Conservation (phyloP, 2,113 vertebrate species). For the Capricornis sumatraensis region DNA sequence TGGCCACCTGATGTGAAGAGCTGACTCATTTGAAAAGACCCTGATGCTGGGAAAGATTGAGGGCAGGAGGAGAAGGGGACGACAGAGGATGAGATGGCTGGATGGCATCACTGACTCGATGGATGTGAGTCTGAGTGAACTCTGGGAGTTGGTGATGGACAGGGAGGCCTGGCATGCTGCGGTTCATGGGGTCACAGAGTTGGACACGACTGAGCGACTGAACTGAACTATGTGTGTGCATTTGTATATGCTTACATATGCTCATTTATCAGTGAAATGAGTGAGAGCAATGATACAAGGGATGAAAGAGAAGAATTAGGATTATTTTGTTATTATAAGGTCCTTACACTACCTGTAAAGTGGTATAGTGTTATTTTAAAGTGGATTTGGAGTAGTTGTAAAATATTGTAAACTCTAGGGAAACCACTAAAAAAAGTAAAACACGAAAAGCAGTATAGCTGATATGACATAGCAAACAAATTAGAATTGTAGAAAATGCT, state of each 20-base stretch:
- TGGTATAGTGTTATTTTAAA: not conserved
- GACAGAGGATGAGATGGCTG: not conserved
- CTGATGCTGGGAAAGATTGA: no score
- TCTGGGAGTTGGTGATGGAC: not conserved
- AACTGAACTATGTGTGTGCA: not conserved
- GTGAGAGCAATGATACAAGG: not conserved
- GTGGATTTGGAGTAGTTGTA: not conserved
- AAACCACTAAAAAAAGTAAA: not conserved
- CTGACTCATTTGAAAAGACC: no score
- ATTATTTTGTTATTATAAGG: not conserved
- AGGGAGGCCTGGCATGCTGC: fast-evolving
- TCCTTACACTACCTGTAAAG: not conserved
- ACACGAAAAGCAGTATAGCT: not conserved
- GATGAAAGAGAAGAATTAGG: not conserved
- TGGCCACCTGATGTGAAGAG: no score
- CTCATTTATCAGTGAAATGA: not conserved
- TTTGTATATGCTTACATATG: not conserved
- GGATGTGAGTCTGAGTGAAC: not conserved
- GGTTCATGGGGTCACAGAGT: not conserved
- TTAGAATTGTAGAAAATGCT: not conserved
- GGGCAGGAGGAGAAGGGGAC: no score
- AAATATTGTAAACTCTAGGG: not conserved
- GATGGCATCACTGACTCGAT: not conserved
- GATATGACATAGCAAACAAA: not conserved
- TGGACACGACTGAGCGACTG: not conserved